Conservation (phyloP, 2,113 vertebrate genomes). For the Rhinopomastus cyanomelas region DNA sequence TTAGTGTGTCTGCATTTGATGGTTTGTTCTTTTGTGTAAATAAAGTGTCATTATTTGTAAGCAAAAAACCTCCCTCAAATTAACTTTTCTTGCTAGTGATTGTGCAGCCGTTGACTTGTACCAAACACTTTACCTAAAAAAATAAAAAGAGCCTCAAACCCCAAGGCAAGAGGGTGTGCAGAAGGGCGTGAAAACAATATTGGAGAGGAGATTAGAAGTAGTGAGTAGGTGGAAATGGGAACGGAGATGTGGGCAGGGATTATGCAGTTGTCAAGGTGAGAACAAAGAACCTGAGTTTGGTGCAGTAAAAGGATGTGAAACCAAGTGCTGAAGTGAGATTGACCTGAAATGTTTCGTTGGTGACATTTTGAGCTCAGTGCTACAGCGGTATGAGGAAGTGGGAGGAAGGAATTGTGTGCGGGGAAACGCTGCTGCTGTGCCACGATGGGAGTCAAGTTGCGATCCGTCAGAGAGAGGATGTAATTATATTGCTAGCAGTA, state of each 20-base stretch:
- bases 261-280: background rate
- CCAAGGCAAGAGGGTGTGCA: slow-evolving; percentile 37
- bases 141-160: background rate
- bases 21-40: background rate
- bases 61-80: background rate
- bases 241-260: slow-evolving; percentile 31
- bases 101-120: background rate
- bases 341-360: background rate
- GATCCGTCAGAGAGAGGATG: background rate
- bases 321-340: background rate
- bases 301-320: background rate
- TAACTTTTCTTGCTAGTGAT: background rate
- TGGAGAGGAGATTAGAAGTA: slow-evolving; percentile 1
- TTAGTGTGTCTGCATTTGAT: background rate
- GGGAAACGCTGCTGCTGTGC: background rate
- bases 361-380: background rate
- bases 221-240: slow-evolving; percentile 31
- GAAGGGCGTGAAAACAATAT: slow-evolving; percentile 18
- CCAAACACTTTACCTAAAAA: background rate
- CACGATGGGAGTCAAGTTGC: background rate
- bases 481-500: background rate
- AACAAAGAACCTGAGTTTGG: background rate
- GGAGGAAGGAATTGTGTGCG: fast-evolving
- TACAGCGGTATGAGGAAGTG: background rate
- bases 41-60: background rate